Conservation (phyloP, 2,797 vertebrate genomes). For the Eutrigla gurnardus region DNA sequence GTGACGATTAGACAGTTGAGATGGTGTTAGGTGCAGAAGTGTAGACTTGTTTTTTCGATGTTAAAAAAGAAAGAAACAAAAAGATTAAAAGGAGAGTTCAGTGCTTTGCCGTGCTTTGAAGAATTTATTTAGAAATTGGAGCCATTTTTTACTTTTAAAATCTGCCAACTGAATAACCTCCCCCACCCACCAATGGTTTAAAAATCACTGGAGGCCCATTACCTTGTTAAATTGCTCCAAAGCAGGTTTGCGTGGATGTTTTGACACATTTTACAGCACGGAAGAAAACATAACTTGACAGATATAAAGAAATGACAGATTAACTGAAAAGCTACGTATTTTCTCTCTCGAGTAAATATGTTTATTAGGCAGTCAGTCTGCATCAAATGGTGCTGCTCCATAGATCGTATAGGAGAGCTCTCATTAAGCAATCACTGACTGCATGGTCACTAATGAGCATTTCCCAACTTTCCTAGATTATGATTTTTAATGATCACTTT, state of each 20-base stretch:
- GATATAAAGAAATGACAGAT: conserved; percentile 26
- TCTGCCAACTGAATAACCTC: conserved; percentile 38
- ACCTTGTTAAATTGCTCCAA: conserved; percentile 46
- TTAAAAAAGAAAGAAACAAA: background rate
- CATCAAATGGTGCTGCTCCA: background rate
- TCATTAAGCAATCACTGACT: background rate
- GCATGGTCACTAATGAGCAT: background rate
- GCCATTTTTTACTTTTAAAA: conserved; percentile 21
- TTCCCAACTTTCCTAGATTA: background rate
- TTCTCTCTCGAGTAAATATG: conserved; percentile 12
- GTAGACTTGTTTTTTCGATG: background rate
- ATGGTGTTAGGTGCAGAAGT: background rate
- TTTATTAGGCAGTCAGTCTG: background rate
- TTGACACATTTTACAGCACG: conserved; percentile 39
- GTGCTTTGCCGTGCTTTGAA: conserved; percentile 10
- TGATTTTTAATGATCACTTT: conserved; percentile 19
- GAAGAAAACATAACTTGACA: conserved; percentile 30
- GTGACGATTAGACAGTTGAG: background rate
- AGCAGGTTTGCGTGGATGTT: conserved; percentile 46
- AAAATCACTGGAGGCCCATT: conserved; percentile 54
- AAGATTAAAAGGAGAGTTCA: background rate
- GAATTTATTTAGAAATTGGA: conserved; percentile 27
- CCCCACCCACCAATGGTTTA: conserved; percentile 28
- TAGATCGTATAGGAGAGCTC: background rate
- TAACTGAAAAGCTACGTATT: conserved; percentile 15